Evolutionary conservation across 2,797 vertebrate species (phyloP).

Genomic region (Psittacula echo): DNA sequence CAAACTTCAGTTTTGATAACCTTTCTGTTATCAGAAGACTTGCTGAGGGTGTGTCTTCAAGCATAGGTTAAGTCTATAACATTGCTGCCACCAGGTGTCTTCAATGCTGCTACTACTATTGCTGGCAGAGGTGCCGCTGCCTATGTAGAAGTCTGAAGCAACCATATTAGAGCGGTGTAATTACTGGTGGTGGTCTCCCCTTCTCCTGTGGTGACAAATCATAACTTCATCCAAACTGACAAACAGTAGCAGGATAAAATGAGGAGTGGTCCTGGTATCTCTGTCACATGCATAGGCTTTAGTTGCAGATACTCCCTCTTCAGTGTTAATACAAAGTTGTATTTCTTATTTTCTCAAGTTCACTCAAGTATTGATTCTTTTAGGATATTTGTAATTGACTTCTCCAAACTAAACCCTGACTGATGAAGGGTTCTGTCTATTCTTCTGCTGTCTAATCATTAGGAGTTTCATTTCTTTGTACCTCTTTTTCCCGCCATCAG

Average conservation of each 20-base stretch:
- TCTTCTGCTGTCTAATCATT: neutral
- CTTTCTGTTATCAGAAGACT: neutral
- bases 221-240: neutral
- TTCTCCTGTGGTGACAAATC: neutral
- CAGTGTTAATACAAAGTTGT: neutral
- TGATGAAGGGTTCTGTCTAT: neutral
- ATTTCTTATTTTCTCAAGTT: neutral
- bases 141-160: neutral
- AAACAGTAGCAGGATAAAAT: neutral
- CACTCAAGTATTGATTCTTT: neutral
- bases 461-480: neutral
- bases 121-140: neutral
- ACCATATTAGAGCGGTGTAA: neutral
- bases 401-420: neutral
- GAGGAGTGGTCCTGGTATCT: neutral
- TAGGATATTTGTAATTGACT: neutral
- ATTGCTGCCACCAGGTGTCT: slow-evolving; percentile 63
- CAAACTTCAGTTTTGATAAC: neutral
- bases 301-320: neutral
- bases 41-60: neutral
- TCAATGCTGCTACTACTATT: neutral
- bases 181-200: neutral
- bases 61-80: neutral
- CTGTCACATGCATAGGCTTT: neutral
- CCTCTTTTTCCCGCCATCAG: neutral